Percentiles rank a stretch among this genome's conserved stretches.
phyloP scores from a whole-genome alignment of 35 echinoderm and acorn worm species.

The Amphiura filiformis region DNA sequence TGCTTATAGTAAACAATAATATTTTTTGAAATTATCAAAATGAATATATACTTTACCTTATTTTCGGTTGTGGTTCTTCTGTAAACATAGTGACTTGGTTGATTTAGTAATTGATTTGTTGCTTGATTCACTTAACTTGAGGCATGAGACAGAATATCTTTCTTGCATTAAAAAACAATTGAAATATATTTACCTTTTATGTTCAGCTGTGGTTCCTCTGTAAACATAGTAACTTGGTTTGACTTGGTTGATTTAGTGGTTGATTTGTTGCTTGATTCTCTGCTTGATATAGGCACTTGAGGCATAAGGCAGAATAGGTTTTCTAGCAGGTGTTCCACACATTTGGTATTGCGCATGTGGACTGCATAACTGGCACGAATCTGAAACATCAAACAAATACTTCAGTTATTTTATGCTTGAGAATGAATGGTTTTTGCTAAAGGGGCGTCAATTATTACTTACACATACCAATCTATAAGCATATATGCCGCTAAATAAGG shows the following conservation, averaged over 20 bases:
- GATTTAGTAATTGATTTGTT: background rate
- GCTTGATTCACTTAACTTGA: background rate
- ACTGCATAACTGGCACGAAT: constrained; percentile 55
- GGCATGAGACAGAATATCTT: constrained; percentile 87
- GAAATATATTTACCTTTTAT: no score
- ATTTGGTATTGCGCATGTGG: constrained; percentile 55
- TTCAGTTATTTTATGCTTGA: no score
- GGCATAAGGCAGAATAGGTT: constrained; percentile 87
- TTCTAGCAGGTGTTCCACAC: constrained; percentile 48
- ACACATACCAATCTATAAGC: no score
- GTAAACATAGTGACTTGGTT: constrained; percentile 59
- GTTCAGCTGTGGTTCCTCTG: constrained; percentile 40
- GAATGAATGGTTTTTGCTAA: no score
- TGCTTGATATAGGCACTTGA: background rate
- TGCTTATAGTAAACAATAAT: no score
- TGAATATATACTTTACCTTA: no score
- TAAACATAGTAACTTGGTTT: constrained; percentile 59
- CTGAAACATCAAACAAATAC: no score
- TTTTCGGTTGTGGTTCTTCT: constrained; percentile 36
- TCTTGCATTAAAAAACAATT: no score
- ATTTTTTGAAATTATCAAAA: no score
- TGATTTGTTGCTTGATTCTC: background rate
- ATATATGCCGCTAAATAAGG: no score
- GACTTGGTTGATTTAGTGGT: background rate
- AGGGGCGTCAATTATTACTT: no score